Percentiles rank a stretch among this genome's conserved stretches.
phyloP scores from a whole-genome alignment of 2,888 invertebrate species.

The Napeogenes sylphis region DNA sequence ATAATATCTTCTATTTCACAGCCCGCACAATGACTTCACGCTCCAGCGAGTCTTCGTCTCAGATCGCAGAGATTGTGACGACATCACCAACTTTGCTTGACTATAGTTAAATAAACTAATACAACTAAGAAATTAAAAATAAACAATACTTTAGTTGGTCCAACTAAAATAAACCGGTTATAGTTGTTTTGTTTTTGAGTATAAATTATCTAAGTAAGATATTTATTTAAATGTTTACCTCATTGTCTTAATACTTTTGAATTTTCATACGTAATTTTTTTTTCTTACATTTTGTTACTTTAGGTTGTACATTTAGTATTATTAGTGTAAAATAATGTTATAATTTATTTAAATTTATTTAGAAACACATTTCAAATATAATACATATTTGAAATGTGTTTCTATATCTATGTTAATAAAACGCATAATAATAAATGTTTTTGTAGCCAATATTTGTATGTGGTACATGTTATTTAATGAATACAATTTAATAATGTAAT shows the following conservation, averaged over 20 bases:
- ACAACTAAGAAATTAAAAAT: too few relatives aligned
- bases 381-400: too few relatives aligned
- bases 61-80: slow-evolving; percentile 60
- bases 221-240: neutral
- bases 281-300: too few relatives aligned
- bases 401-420: neutral
- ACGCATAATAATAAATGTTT: too few relatives aligned
- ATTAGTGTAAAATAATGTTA: neutral
- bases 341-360: slow-evolving; percentile 10
- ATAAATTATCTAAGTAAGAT: neutral
- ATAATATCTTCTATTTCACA: slow-evolving; percentile 32
- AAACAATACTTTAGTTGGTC: neutral
- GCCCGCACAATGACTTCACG: slow-evolving; percentile 70
- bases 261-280: neutral
- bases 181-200: neutral
- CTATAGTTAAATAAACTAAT: slow-evolving; percentile 57
- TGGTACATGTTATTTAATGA: too few relatives aligned
- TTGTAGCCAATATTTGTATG: too few relatives aligned
- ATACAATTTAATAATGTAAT: too few relatives aligned
- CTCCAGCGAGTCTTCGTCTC: slow-evolving; percentile 68
- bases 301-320: too few relatives aligned
- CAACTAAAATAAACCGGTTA: neutral
- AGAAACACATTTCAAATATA: too few relatives aligned
- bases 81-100: slow-evolving; percentile 64
- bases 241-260: neutral